Conservation (phyloP, 2,797 vertebrate genomes). For the Chromobotia macracanthus region DNA sequence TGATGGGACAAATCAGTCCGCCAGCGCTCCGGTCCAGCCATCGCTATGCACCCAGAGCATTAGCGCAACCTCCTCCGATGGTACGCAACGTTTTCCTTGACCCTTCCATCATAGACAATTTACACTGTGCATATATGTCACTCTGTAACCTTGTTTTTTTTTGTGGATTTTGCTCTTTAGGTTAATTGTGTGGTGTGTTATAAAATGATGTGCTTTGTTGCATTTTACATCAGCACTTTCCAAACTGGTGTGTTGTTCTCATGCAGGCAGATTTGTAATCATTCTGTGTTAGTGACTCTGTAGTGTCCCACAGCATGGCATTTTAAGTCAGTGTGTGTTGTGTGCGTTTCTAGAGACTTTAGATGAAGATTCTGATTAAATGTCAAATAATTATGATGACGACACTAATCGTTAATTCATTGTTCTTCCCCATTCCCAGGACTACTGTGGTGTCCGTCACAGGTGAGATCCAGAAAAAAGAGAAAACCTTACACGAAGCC, state of each 20-base stretch:
- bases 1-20: conserved; percentile 78
- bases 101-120: conserved; percentile 5
- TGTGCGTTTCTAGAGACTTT: neutral
- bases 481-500: conserved; percentile 93
- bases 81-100: conserved; percentile 71
- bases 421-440: conserved; percentile 69
- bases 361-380: neutral
- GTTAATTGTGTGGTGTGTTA: neutral
- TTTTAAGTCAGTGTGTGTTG: neutral
- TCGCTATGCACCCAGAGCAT: conserved; percentile 79
- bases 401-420: neutral
- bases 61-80: conserved; percentile 84
- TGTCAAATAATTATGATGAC: neutral
- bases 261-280: neutral
- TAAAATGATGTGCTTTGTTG: neutral
- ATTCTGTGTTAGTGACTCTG: neutral
- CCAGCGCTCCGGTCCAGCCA: conserved; percentile 79
- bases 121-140: neutral
- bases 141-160: conserved; percentile 18
- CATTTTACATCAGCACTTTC: neutral
- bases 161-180: neutral
- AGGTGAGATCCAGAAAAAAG: conserved; percentile 88
- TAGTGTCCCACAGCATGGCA: neutral
- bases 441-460: conserved; percentile 87
- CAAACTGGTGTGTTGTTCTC: neutral